These are phyloP conservation scores for Natator depressus DNA, from an alignment of 2,113 vertebrate species.

Conservation along the genomic window DNA sequence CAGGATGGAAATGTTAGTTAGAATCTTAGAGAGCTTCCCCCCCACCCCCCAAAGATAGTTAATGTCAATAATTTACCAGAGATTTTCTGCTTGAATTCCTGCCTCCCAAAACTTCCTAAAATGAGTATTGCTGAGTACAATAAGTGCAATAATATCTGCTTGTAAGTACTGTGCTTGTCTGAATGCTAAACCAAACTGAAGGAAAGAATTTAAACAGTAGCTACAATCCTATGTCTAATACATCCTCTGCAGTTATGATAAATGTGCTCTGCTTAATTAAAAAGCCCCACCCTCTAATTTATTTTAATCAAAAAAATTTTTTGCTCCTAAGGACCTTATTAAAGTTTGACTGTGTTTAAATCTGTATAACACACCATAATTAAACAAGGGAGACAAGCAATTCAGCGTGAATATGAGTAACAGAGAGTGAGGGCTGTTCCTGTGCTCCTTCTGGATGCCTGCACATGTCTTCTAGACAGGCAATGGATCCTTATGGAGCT, in stretches of 20 bases:
- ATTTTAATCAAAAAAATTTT: background rate
- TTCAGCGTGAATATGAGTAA: background rate
- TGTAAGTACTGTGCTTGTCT: background rate
- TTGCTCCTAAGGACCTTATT: background rate
- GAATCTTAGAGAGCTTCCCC: background rate
- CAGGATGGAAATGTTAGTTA: background rate
- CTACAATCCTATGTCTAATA: constrained; percentile 27
- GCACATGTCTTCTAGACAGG: background rate
- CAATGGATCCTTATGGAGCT: background rate
- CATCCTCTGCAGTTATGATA: background rate
- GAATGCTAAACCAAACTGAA: background rate
- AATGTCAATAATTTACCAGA: constrained; percentile 69
- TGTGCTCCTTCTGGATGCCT: background rate
- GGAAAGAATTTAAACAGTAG: constrained; percentile 19
- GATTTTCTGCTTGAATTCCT: constrained; percentile 52
- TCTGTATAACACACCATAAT: background rate
- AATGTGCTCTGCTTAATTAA: constrained; percentile 2
- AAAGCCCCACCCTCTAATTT: background rate
- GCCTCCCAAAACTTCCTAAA: constrained; percentile 44
- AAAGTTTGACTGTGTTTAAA: background rate
- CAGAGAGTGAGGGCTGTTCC: background rate
- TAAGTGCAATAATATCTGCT: constrained; percentile 49
- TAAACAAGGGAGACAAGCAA: background rate
- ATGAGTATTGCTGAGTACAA: constrained; percentile 57
- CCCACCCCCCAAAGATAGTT: constrained; percentile 18